Base-by-base conservation (phyloP, 1,140 invertebrate genomes). In the Drosophila takahashii region DNA sequence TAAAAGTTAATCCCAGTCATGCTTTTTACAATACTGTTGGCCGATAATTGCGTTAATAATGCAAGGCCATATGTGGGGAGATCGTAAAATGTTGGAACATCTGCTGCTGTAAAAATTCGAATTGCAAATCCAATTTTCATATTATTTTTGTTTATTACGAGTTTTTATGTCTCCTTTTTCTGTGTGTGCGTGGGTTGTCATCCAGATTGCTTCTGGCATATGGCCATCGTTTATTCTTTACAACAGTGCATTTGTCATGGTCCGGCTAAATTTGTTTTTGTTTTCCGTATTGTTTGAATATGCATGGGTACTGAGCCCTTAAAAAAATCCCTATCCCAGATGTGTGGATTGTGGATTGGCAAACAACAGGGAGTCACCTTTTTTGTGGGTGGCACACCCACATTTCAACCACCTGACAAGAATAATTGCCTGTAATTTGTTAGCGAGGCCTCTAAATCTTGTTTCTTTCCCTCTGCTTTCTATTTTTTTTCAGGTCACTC, bases 401-500 rank as follows among this genome's bases (percentile, higher is more conserved):
- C 15, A 42, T 22, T 64, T 65, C 18, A 34, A 9, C 37, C 65
- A 71, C 58, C 45, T 76, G 53, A 56, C 57, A 79, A 54, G 73
- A 76, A 57, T 77, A 81, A 81, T 87, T 69, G 50, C 51, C 18
- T 51, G 42, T 73, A 64, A 86, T 87, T 87, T 86, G 50, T 86
- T 70, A 70, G 42, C 36, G 22, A 59, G 47, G 34, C 57, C 56
- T 44, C 62, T 59, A 66, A 78, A 75, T 56, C 77, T 54, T 42
- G 53, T 37, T 22, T 53, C 4, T 42, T 60, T 65, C 22, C 42
- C 48, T 41, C 70, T 7, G 71, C 15, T 57, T 15, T 65, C 27
- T 1, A 41, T 13, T 61, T n/a, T 65, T 36, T 73, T 53, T 34
- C 93, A 96, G 95, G 95, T 57, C 95, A 95, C 81, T 95, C 95